These are phyloP conservation scores for Camelus bactrianus DNA, from an alignment of 2,113 vertebrate species.

Conservation along the genomic window DNA sequence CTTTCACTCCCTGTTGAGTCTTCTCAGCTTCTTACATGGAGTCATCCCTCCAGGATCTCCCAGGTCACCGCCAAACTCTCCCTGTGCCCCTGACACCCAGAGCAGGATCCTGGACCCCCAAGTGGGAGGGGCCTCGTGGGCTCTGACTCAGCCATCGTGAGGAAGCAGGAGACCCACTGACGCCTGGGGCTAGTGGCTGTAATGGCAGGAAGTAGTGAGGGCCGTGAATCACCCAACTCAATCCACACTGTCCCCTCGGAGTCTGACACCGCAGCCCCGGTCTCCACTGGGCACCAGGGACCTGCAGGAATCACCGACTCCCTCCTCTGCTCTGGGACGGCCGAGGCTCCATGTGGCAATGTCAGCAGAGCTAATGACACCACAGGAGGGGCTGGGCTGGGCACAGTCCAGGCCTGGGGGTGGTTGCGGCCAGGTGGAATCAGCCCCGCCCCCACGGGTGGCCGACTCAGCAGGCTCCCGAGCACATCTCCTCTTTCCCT, in stretches of 20 bases:
- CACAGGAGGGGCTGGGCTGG: neutral
- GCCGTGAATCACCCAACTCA: neutral
- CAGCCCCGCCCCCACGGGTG: neutral
- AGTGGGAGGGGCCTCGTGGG: neutral
- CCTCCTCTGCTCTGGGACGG: neutral
- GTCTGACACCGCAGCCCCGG: neutral
- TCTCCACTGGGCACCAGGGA: neutral
- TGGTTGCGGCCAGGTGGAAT: neutral
- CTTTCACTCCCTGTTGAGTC: neutral
- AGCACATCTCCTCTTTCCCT: neutral
- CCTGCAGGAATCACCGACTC: neutral
- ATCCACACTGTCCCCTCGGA: neutral
- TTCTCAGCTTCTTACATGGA: neutral
- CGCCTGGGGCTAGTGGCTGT: neutral
- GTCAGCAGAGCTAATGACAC: neutral
- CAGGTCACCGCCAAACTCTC: neutral
- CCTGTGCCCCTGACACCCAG: neutral
- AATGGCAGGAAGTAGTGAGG: neutral
- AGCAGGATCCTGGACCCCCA: neutral
- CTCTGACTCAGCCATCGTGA: neutral
- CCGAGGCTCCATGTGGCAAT: fast-evolving
- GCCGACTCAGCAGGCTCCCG: neutral
- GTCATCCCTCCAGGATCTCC: neutral
- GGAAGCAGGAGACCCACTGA: neutral
- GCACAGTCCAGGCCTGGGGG: neutral